phyloP scores from a whole-genome alignment of 2,113 vertebrate species.

The Ageneiosus marmoratus region DNA sequence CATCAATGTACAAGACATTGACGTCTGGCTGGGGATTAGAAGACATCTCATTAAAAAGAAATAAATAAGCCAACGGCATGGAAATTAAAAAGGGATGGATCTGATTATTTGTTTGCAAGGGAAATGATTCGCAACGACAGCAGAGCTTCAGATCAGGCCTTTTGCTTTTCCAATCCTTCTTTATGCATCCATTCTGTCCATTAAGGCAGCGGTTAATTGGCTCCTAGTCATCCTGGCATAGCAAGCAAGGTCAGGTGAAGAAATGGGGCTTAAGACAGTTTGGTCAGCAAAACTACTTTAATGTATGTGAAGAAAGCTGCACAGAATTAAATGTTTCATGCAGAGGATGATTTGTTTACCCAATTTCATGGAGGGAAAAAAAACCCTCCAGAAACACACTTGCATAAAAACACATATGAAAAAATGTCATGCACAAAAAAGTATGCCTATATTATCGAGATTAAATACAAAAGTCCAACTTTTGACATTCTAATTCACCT shows the following conservation, averaged over 20 bases:
- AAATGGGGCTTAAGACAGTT: neutral
- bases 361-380: neutral
- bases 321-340: conserved; percentile 61
- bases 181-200: conserved; percentile 10
- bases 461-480: conserved; percentile 39
- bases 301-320: conserved; percentile 52
- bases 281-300: neutral
- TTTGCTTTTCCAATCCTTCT: neutral
- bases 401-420: neutral
- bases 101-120: conserved; percentile 60
- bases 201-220: conserved; percentile 65
- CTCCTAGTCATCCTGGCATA: conserved; percentile 63
- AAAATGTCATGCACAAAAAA: conserved; percentile 8
- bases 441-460: conserved; percentile 36
- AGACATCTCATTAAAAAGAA: conserved; percentile 34
- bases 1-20: neutral
- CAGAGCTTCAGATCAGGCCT: conserved; percentile 15
- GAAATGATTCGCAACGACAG: conserved; percentile 59
- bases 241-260: conserved; percentile 23
- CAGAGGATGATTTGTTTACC: conserved; percentile 27
- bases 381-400: conserved; percentile 4
- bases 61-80: conserved; percentile 63
- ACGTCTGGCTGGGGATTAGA: neutral
- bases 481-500: conserved; percentile 47
- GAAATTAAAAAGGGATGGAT: conserved; percentile 66